Evolutionary conservation across 2,113 vertebrate genomes (phyloP), one percentile per base, ranked within the genome.

Genomic region (Phylloscopus whistleri): DNA sequence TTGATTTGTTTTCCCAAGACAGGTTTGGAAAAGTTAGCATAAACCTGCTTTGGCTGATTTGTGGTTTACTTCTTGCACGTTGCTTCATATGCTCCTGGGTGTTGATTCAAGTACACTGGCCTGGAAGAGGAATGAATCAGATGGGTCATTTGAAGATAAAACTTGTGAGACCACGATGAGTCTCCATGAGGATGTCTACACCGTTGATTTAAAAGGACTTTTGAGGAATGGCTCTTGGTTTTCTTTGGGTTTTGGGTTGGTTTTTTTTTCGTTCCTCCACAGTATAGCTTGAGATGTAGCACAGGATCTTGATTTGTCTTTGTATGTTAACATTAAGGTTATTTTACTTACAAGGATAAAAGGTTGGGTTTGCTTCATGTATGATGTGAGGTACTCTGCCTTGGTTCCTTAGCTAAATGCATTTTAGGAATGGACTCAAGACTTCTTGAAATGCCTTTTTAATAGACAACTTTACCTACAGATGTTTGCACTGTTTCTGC

Each of bases 91-190:
- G 41, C 14, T 84, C 7, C 23, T 68, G 30, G 16, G 14, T 37
- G 10, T 77, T 88, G 49, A 5, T 49, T 76, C 20, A 22, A 37
- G 28, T 60, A 3, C 64, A n/a, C 35, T 67, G 44, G 6, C 24
- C 53, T 73, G 75, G 66, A 83, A 51, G 67, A 88, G 37, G 33
- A 46, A 46, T 7, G 7, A 33, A 0, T 77, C 22, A 37, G 7
- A 12, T 58, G 16, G 16, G 27, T 48, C 7, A 5, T n/a, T 59
- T 86, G 49, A 52, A 68, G 30, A n/a, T 56, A 13, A 1, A 53
- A 16, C 35, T 43, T 72, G 24, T 0, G 16, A 79, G 44, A 83
- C 30, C 22, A 4, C 24, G 0, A 0, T 22, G 44, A 35, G 26
- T 26, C 13, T 81, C 12, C 1, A 1, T 21, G 30, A 53, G 24